phyloP scores from a whole-genome alignment of 1,140 invertebrate genomes.

The Ips typographus region DNA sequence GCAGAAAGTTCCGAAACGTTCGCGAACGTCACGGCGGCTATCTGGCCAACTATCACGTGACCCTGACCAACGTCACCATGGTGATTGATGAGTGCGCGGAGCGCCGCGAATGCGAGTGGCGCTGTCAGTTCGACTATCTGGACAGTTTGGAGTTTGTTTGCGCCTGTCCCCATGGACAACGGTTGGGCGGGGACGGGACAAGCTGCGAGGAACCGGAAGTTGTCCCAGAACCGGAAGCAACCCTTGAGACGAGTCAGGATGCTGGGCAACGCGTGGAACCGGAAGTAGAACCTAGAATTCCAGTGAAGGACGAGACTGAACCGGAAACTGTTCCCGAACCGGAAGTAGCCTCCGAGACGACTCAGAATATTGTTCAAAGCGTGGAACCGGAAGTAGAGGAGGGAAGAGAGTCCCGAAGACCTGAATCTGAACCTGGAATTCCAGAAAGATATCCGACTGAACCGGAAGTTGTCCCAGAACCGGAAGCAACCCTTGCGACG shows the following conservation, averaged over 20 bases:
- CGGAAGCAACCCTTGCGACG: slow-evolving; percentile 33
- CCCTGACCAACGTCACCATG: slow-evolving; percentile 55
- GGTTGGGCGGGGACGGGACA: slow-evolving; percentile 54
- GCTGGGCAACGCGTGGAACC: slow-evolving; percentile 38
- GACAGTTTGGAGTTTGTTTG: slow-evolving; percentile 65
- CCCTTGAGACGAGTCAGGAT: slow-evolving; percentile 39
- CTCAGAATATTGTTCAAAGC: slow-evolving; percentile 41
- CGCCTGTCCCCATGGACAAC: slow-evolving; percentile 63
- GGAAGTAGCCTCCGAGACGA: slow-evolving; percentile 37
- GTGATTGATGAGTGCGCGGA: slow-evolving; percentile 73
- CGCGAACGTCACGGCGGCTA: slow-evolving; percentile 56
- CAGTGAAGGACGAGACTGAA: slow-evolving; percentile 25
- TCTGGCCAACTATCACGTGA: slow-evolving; percentile 58
- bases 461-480: slow-evolving; percentile 42
- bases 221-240: slow-evolving; percentile 50
- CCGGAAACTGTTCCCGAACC: slow-evolving; percentile 45
- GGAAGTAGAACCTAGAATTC: slow-evolving; percentile 16
- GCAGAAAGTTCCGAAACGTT: slow-evolving; percentile 54
- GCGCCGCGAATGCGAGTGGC: slow-evolving; percentile 74
- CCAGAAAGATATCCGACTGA: slow-evolving; percentile 32
- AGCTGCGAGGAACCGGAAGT: slow-evolving; percentile 50
- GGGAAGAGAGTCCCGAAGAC: slow-evolving; percentile 44
- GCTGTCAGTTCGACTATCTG: slow-evolving; percentile 70
- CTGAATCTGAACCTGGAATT: slow-evolving; percentile 35
- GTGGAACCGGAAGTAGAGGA: slow-evolving; percentile 44